Base-by-base conservation (phyloP, 2,888 invertebrate species). In the Seira sanloemensis region DNA sequence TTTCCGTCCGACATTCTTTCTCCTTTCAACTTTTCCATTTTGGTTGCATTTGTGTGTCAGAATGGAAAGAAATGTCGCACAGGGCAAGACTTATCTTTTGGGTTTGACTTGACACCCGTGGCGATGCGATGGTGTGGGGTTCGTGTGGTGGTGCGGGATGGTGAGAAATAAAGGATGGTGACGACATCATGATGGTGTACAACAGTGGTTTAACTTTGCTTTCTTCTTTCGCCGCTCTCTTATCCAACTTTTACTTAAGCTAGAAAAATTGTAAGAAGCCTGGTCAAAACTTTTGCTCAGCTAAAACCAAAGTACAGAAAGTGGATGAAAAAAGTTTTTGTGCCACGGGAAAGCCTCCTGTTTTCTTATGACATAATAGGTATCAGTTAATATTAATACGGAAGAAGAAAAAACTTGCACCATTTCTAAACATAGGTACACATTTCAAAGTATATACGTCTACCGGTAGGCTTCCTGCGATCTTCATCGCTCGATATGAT, bases 41-140 rank as follows among this genome's bases (percentile, higher is more conserved):
- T 54, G 4, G 18, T 2, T 26, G 27, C 18, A 9, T 21, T n/a
- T 18, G 27, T 73, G 26, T 62, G 65, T 16, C 37, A 73, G 18
- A 37, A 74, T 19, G 37, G 26, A 76, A 62, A 58, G 54, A n/a
- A n/a, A n/a, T n/a, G n/a, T n/a, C n/a, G n/a, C n/a, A n/a, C n/a
- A n/a, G n/a, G n/a, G n/a, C n/a, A n/a, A n/a, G n/a, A 69, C 69
- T 79, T 79, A 79, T 79, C 79, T 66, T n/a, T 58, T 67, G 23
- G 66, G 26, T 27, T 62, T 73, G 66, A 65, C 66, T 72, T 79
- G 79, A 79, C 79, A 79, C 72, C 72, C 58, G 54, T 67, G 69
- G 65, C n/a, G 65, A n/a, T n/a, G n/a, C n/a, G n/a, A n/a, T 26
- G 73, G 26, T 65, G 66, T 27, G 21, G 23, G 37, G 46, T 46